Conservation (phyloP, 2,888 invertebrate genomes). For the Lysandra bellargus region DNA sequence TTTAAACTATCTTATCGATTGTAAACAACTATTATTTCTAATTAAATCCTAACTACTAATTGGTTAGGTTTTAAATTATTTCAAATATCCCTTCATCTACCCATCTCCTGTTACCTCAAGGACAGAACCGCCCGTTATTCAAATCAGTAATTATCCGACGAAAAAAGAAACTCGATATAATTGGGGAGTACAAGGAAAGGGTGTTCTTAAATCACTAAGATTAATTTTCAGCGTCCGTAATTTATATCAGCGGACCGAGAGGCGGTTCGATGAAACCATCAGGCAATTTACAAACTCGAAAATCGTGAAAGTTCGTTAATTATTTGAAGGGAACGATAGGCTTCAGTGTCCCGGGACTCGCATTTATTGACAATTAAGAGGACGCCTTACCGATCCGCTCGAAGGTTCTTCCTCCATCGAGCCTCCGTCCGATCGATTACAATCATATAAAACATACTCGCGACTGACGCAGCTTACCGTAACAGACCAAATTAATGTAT, state of each 20-base stretch:
- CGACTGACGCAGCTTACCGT: neutral
- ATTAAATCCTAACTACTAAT: too few species aligned
- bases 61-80: neutral
- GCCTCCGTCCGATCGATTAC: neutral
- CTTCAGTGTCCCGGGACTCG: conserved; percentile 65
- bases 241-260: conserved; percentile 75
- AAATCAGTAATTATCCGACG: conserved; percentile 23
- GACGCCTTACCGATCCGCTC: conserved; percentile 10
- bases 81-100: neutral
- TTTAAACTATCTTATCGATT: neutral
- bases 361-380: conserved; percentile 79
- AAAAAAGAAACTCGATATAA: conserved; percentile 38
- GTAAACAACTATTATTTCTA: neutral
- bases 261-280: conserved; percentile 75
- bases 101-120: neutral
- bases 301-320: conserved; percentile 80
- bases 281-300: conserved; percentile 80
- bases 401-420: neutral
- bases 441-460: neutral
- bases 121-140: neutral
- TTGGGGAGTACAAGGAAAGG: conserved; percentile 56
- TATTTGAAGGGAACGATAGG: conserved; percentile 68
- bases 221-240: conserved; percentile 76
- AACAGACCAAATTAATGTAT: neutral
- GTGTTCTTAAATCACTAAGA: conserved; percentile 72